These are phyloP conservation scores for Bellardia pandia DNA, from an alignment of 2,888 invertebrate species.

Conservation along the genomic window DNA sequence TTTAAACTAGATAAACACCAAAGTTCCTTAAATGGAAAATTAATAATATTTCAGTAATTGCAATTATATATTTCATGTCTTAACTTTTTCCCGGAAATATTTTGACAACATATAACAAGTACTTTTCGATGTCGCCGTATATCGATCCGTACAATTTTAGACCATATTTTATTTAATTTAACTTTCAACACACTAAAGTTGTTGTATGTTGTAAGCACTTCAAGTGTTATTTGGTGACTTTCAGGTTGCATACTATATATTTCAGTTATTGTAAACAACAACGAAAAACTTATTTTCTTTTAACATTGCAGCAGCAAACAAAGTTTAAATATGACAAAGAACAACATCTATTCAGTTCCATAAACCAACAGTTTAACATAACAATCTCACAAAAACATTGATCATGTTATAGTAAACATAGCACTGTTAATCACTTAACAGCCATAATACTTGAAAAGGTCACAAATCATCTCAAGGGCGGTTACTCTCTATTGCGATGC, in stretches of 20 bases:
- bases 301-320: neutral
- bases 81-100: too few species aligned
- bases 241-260: neutral
- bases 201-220: conserved; percentile 31
- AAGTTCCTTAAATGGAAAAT: too few species aligned
- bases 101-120: neutral
- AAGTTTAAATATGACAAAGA: conserved; percentile 30
- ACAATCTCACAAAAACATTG: neutral
- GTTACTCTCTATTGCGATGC: too few species aligned
- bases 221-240: conserved; percentile 60
- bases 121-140: neutral
- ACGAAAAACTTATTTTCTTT: neutral
- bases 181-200: neutral
- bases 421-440: too few species aligned
- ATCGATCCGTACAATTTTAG: neutral
- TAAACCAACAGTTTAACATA: conserved; percentile 14
- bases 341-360: conserved; percentile 44
- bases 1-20: too few species aligned
- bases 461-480: too few species aligned
- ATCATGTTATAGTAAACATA: too few species aligned
- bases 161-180: neutral
- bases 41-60: too few species aligned
- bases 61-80: too few species aligned
- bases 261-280: neutral
- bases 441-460: too few species aligned